Base-by-base conservation (phyloP, 30 jellyfish, hydroid and myxozoan species). In the Chrysaora quinquecirrha region DNA sequence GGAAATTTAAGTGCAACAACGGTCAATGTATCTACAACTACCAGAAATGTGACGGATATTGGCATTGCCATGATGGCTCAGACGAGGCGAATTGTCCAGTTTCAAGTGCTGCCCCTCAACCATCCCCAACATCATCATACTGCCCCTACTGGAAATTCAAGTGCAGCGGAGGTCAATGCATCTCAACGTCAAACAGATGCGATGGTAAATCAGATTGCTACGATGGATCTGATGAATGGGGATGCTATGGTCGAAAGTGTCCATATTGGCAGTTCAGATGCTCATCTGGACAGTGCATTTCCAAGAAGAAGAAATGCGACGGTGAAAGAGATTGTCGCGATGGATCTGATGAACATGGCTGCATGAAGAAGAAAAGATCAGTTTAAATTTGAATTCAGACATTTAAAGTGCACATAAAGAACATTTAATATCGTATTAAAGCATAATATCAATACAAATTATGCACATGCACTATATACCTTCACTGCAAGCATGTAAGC, bases 331-430 rank as follows among this genome's bases (percentile, higher is more conserved):
- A 73, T 27, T 73, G 84, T 32, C 48, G 11, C 34, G 84, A 73
- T 73, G 84, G 84, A 29, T 73, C 84, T 43, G 84, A 73, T 52
- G 84, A 73, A 49, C n/a, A n/a, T n/a, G n/a, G n/a, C n/a, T n/a
- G n/a, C n/a, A n/a, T n/a, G n/a, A n/a, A n/a, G n/a, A n/a, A n/a
- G n/a, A n/a, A n/a, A n/a, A n/a, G n/a, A n/a, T n/a, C n/a, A n/a
- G n/a, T n/a, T n/a, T n/a, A n/a, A n/a, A n/a, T n/a, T n/a, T n/a
- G n/a, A n/a, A n/a, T n/a, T n/a, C n/a, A n/a, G n/a, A n/a, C n/a
- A n/a, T n/a, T n/a, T n/a, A n/a, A n/a, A n/a, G n/a, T n/a, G n/a
- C n/a, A n/a, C n/a, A n/a, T n/a, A n/a, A n/a, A n/a, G n/a, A n/a
- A n/a, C n/a, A n/a, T n/a, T n/a, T n/a, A n/a, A n/a, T n/a, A n/a